Base-by-base conservation (phyloP, 2,888 invertebrate species). In the Allygus modestus region DNA sequence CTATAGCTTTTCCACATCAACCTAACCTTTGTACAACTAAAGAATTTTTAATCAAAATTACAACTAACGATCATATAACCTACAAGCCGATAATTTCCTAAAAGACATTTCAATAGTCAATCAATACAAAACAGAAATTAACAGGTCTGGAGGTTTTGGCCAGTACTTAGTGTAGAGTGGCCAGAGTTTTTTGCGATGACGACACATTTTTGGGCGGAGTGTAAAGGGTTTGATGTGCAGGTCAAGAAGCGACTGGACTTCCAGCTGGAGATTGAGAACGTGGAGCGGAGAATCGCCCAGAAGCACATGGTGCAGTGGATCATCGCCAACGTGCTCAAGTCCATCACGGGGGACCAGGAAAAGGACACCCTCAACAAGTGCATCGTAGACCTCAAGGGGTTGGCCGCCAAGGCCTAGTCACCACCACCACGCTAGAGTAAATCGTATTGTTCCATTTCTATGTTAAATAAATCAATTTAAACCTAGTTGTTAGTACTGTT, bases 261-360 rank as follows among this genome's bases (percentile, higher is more conserved):
- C 91, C 98, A 99, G 91, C 93, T 97, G 5, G 98, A 98, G 90
- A 94, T 95, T 89, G 93, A 96, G 88, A 94, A 94, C 88, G 92
- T 97, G 83, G 96, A 98, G 89, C 94, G 96, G 73, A 95, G 96
- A 88, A 93, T 99, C 86, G 93, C 96, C 88, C 98, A 99, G 91
- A 97, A 95, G 90, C 96, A 98, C 91, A 95, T 99, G 96, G 97
- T 97, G 33, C 95, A 97, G 91, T 99, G 98, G 97, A 96, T 99
- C 86, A 95, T 98, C 20, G 91, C 92, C 88, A 96, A 93, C 89
- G 99, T 99, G 9, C 92, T 93, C 87, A 94, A 95, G 89, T 94
- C 97, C 85, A 97, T 99, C 90, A 97, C 98, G n/a, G 95, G 98
- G 0, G 96, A 97, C 89, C 97, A 98, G 91, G 98, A 99, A 91